A percentile compares a stretch with the other conserved stretches of the same genome.
phyloP scores from a whole-genome alignment of 2,888 invertebrate genomes.

The Polia nebulosa region DNA sequence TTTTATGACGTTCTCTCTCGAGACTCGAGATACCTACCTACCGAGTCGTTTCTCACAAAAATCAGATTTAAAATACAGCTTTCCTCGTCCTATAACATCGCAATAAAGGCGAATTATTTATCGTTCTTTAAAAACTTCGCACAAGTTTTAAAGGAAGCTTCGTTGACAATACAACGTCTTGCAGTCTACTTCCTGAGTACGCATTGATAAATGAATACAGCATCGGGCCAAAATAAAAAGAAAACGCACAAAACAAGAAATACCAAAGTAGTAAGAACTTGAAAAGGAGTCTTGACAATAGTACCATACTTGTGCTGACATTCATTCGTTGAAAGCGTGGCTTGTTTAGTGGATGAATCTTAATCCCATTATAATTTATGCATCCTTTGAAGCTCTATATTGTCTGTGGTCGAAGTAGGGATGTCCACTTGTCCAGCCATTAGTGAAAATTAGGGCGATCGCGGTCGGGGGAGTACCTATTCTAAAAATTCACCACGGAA shows the following conservation, averaged over 20 bases:
- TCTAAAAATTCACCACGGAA: constrained; percentile 81
- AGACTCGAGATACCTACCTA: constrained; percentile 25
- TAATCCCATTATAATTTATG: constrained; percentile 54
- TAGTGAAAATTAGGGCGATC: constrained; percentile 83
- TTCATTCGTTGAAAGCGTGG: constrained; percentile 19
- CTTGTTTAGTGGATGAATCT: constrained; percentile 30
- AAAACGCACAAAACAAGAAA: constrained; percentile 37
- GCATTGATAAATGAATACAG: constrained; percentile 71
- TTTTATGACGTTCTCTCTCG: constrained; percentile 30
- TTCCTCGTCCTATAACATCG: constrained; percentile 28
- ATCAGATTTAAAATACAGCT: constrained; percentile 40
- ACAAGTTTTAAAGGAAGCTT: constrained; percentile 56
- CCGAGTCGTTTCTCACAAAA: constrained; percentile 29
- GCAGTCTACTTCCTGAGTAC: constrained; percentile 65
- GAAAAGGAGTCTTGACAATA: constrained; percentile 68
- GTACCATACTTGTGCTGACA: constrained; percentile 57
- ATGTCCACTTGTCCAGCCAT: constrained; percentile 76
- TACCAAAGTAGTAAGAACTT: constrained; percentile 55
- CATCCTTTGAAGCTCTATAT: constrained; percentile 58
- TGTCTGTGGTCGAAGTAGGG: constrained; percentile 75
- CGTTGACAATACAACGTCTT: constrained; percentile 61
- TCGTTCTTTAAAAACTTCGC: constrained; percentile 51
- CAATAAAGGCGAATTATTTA: constrained; percentile 53
- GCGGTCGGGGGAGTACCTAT: constrained; percentile 66
- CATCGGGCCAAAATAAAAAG: constrained; percentile 65